Conservation (phyloP, 2,113 vertebrate genomes). For the Callithrix jacchus region DNA sequence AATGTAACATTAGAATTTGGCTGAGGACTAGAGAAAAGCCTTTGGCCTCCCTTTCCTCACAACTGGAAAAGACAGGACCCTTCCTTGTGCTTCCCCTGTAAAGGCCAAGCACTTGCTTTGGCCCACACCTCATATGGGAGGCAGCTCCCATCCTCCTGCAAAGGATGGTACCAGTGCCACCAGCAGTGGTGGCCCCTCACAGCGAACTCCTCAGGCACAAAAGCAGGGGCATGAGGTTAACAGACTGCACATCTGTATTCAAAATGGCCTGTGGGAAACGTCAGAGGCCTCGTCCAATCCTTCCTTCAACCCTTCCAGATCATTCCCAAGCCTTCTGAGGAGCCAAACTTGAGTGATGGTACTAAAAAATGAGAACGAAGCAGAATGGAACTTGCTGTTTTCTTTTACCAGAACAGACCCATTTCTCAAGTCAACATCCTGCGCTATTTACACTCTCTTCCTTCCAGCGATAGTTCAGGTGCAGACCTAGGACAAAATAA, state of each 20-base stretch:
- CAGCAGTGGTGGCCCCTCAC: background rate
- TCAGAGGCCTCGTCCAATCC: background rate
- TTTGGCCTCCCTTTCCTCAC: background rate
- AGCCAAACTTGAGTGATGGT: background rate
- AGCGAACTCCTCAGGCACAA: background rate
- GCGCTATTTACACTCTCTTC: background rate
- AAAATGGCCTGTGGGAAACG: background rate
- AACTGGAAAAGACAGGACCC: background rate
- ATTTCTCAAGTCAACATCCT: background rate
- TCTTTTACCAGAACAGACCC: background rate
- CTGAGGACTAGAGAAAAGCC: background rate
- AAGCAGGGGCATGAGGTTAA: too few relatives aligned
- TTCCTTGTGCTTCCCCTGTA: background rate
- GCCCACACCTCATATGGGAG: too few relatives aligned
- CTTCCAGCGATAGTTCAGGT: background rate
- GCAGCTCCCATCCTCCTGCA: background rate
- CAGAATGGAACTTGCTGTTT: background rate
- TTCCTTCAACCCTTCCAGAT: background rate
- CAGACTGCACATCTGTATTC: background rate
- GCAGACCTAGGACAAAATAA: background rate
- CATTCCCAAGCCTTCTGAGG: background rate
- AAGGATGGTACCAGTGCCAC: background rate
- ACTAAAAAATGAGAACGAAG: background rate
- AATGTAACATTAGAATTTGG: background rate
- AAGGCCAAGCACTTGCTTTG: background rate